Conservation (phyloP, 2,888 invertebrate genomes). For the Notodonta dromedarius region DNA sequence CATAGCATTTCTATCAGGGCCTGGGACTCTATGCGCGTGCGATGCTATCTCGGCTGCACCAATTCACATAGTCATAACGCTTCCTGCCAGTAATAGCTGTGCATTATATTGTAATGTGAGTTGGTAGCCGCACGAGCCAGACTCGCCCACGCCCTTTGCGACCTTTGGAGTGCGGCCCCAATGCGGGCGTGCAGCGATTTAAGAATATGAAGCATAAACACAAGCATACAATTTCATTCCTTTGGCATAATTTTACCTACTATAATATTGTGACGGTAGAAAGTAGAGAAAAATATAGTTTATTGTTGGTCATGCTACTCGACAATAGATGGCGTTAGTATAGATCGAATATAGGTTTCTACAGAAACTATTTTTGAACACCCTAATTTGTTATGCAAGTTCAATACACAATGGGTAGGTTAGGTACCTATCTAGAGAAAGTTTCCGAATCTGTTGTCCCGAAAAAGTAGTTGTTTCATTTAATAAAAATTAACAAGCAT, state of each 20-base stretch:
- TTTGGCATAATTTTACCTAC: too few species aligned
- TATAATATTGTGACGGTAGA: too few species aligned
- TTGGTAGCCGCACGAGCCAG: background rate
- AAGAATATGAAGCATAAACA: background rate
- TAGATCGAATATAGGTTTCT: background rate
- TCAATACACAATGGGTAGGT: too few species aligned
- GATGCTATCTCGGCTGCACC: slow-evolving; percentile 5
- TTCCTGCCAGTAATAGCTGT: slow-evolving; percentile 7
- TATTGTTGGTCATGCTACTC: slow-evolving; percentile 19
- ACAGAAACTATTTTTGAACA: too few species aligned
- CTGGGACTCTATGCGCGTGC: background rate
- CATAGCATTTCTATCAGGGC: background rate
- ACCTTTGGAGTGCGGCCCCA: background rate
- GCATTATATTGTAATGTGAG: slow-evolving; percentile 6
- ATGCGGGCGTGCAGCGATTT: background rate
- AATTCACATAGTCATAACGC: slow-evolving; percentile 14
- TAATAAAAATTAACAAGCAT: background rate
- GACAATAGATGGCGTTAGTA: slow-evolving; percentile 27
- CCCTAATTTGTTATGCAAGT: too few species aligned
- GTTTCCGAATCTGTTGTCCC: background rate
- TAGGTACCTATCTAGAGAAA: too few species aligned
- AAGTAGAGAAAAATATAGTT: too few species aligned
- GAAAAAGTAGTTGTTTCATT: background rate
- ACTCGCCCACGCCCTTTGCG: slow-evolving; percentile 4
- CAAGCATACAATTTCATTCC: too few species aligned